Conservation (phyloP, 2,888 invertebrate species). For the Tipula helvola region DNA sequence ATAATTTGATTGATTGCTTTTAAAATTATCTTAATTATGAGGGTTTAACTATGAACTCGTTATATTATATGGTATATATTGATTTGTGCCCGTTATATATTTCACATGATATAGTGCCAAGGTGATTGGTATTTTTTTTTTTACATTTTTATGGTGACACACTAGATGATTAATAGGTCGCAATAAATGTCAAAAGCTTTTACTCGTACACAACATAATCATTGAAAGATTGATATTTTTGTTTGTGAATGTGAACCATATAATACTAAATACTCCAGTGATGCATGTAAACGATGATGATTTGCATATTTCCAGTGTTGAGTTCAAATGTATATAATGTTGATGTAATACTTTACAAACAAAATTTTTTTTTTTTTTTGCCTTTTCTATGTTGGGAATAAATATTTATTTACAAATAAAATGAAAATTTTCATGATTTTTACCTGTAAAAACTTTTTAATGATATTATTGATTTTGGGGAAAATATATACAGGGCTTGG, state of each 20-base stretch:
- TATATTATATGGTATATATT: neutral
- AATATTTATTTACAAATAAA: neutral
- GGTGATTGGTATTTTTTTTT: neutral
- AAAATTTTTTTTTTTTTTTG: neutral
- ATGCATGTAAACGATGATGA: neutral
- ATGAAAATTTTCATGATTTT: neutral
- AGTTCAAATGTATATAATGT: neutral
- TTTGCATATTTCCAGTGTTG: neutral
- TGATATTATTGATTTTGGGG: neutral
- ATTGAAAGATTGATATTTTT: neutral
- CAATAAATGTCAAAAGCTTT: neutral
- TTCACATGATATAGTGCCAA: neutral
- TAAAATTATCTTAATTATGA: neutral
- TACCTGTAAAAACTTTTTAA: neutral
- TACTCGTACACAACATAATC: neutral
- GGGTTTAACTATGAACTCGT: slow-evolving; percentile 4
- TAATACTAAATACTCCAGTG: neutral
- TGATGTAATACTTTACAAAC: neutral
- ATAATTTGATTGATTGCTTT: slow-evolving; percentile 4
- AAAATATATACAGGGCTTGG: neutral
- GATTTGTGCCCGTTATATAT: neutral
- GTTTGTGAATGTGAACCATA: neutral
- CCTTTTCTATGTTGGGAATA: neutral
- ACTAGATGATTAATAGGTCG: neutral
- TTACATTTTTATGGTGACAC: neutral